phyloP scores from a whole-genome alignment of 2,797 vertebrate species.

The Falco columbarius region DNA sequence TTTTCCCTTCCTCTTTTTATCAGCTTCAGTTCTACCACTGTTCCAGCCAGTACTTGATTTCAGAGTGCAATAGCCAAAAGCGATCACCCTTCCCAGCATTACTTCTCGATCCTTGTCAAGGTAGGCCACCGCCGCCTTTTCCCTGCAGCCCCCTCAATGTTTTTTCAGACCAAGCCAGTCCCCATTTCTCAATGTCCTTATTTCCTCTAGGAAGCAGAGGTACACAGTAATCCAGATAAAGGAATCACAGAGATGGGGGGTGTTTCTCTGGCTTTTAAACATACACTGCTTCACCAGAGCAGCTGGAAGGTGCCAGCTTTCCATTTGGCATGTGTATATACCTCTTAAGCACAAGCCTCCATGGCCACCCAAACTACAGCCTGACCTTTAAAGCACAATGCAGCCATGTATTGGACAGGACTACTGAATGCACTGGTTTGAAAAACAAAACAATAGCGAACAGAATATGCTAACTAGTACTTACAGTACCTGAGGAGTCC shows the following conservation, averaged over 20 bases:
- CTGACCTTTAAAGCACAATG: not conserved
- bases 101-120: not conserved
- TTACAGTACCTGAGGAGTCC: not conserved
- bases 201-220: not conserved
- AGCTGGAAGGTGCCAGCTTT: not conserved
- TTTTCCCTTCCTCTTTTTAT: fast-evolving
- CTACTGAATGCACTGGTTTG: not conserved
- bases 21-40: not conserved
- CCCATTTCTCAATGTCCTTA: not conserved
- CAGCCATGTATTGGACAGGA: not conserved
- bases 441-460: not conserved
- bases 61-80: not conserved
- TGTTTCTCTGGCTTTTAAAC: not conserved
- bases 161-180: not conserved
- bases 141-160: not conserved
- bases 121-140: not conserved
- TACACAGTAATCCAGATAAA: not conserved
- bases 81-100: not conserved
- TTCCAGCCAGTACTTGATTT: not conserved
- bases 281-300: fast-evolving
- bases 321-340: fast-evolving
- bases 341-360: not conserved
- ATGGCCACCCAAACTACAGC: not conserved
- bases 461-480: not conserved
- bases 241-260: not conserved